Percentiles rank a stretch among this genome's conserved stretches.
Evolutionary conservation across 2,888 invertebrate species (phyloP).

Genomic region (Andrena trimmerana): DNA sequence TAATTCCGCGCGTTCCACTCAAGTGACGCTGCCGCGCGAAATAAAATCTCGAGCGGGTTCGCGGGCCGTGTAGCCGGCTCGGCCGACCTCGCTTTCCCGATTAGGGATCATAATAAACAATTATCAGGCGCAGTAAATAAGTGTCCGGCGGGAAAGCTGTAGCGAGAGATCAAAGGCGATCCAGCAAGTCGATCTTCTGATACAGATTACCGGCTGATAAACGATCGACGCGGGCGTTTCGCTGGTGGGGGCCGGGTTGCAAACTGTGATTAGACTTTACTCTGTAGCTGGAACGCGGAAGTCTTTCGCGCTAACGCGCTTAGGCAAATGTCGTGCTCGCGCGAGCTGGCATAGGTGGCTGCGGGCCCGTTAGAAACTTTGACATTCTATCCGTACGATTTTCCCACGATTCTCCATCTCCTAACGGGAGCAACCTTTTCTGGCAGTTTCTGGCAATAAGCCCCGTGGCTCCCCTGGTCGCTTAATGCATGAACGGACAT

Average conservation of each 20-base stretch:
- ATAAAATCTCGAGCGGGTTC: conserved; percentile 28
- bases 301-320: conserved; percentile 58
- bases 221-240: conserved; percentile 39
- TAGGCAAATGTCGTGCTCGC: conserved; percentile 65
- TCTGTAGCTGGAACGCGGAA: conserved; percentile 65
- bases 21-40: conserved; percentile 33
- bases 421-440: conserved; percentile 66
- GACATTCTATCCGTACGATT: conserved; percentile 60
- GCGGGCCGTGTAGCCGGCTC: conserved; percentile 16
- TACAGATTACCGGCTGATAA: conserved; percentile 51
- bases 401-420: conserved; percentile 55
- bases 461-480: background rate
- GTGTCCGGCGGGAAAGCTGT: background rate
- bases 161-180: conserved; percentile 17
- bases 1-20: conserved; percentile 52
- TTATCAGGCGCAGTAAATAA: conserved; percentile 26
- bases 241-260: conserved; percentile 15
- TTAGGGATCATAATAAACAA: conserved; percentile 43
- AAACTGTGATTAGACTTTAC: conserved; percentile 65
- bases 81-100: background rate
- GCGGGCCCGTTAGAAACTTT: conserved; percentile 63
- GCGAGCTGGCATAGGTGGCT: conserved; percentile 36
- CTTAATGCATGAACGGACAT: conserved; percentile 30
- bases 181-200: conserved; percentile 32
- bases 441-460: conserved; percentile 59